Evolutionary conservation across 2,797 vertebrate species (phyloP).

Genomic region (Yasuhikotakia modesta): DNA sequence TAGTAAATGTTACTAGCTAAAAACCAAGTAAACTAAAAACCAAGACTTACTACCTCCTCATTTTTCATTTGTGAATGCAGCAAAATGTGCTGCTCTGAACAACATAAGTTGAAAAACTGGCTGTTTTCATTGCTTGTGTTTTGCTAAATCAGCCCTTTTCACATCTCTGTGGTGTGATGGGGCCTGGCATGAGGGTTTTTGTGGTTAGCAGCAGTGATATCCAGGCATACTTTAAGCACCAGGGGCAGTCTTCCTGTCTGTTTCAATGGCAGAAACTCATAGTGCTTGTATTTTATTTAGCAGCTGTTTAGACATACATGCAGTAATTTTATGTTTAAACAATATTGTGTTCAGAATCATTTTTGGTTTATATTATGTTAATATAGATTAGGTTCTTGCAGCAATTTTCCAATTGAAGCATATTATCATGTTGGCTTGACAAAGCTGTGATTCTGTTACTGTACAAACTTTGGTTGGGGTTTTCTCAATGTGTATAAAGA

Average conservation of each 20-base stretch:
- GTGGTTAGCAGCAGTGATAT: not conserved
- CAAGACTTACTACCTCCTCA: too few relatives aligned
- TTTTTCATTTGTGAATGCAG: too few relatives aligned
- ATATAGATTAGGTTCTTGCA: not conserved
- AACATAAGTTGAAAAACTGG: not conserved
- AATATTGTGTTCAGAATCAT: not conserved
- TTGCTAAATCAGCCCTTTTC: constrained; percentile 4
- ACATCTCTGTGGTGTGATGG: not conserved
- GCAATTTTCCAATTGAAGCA: not conserved
- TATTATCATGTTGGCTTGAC: not conserved
- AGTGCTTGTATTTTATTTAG: not conserved
- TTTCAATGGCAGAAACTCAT: not conserved
- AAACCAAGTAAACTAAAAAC: too few relatives aligned
- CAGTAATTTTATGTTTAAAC: not conserved
- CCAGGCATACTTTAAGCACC: not conserved
- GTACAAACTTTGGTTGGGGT: not conserved
- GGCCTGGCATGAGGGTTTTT: not conserved
- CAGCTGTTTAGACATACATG: not conserved
- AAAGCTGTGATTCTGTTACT: not conserved
- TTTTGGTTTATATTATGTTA: not conserved
- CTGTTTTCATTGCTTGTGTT: not conserved
- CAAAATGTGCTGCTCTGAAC: too few relatives aligned
- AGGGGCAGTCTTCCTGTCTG: not conserved
- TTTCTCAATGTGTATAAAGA: not conserved
- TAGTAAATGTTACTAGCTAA: too few relatives aligned